Evolutionary conservation across 1,140 invertebrate genomes (phyloP), one percentile per base, ranked within the genome.

Genomic region (Globodera rostochiensis): DNA sequence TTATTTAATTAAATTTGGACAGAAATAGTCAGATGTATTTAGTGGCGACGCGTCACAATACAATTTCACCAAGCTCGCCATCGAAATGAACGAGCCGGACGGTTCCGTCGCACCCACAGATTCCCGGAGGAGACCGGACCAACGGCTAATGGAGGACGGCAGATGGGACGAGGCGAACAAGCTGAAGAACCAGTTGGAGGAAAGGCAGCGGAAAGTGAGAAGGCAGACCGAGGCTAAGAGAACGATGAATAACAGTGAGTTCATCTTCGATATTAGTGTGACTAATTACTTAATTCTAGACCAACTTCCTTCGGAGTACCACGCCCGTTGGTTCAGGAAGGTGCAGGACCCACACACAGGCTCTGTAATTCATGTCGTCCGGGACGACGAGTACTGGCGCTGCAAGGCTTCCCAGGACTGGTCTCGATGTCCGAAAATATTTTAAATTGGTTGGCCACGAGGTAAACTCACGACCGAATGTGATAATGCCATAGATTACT

Each of bases 121-220:
- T 92, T 94, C 94, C 21, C 93, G 97, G n/a, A 90, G 93, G 36
- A 92, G 97, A 81, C 96, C 97, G 69, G 97, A 99, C 93, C 96
- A 98, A 91, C 93, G 96, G 71, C 92, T 98, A 69, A 99, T 99
- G 97, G 98, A 99, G 91, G 93, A 96, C 79, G 96, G 95, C 8
- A 88, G 92, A 21, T 99, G 97, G 96, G 96, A 99, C 86, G 95
- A 96, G 86, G 97, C 97, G 50, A 99, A 99, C 91, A 90, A 92
- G 19, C 94, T 80, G 95, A 99, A 99, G 91, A 90, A 91, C 15
- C 87, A 94, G 70, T 91, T 99, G 1, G 97, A 99, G 91, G 96
- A 99, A 88, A 98, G 98, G 91, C 97, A 99, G 91, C 92, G 92
- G 74, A 85, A 86, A 7, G 86, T 85, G 15, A 80, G 92, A 46